phyloP scores from a whole-genome alignment of 2,888 invertebrate species.

The Proisotoma minuta region DNA sequence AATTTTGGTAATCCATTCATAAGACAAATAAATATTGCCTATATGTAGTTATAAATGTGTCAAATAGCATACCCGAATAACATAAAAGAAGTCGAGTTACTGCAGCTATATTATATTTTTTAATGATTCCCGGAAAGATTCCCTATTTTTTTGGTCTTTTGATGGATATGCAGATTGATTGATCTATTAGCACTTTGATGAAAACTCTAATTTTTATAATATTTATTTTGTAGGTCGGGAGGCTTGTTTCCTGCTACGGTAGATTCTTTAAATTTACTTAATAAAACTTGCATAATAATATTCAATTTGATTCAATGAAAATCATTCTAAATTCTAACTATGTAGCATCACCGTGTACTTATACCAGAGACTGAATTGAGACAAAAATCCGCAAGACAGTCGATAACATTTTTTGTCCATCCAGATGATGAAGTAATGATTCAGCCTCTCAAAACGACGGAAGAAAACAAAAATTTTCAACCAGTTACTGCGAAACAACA shows the following conservation, averaged over 20 bases:
- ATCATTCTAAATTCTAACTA: constrained; percentile 4
- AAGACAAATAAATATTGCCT: no score
- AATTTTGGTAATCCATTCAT: no score
- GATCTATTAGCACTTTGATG: no score
- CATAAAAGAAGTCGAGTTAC: no score
- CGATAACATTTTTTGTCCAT: constrained; percentile 49
- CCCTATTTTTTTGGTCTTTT: no score
- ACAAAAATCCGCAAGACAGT: constrained; percentile 45
- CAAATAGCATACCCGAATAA: no score
- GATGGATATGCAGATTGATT: no score
- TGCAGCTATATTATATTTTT: no score
- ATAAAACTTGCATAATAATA: background rate
- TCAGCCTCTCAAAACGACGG: constrained; percentile 41
- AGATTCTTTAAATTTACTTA: constrained; percentile 47
- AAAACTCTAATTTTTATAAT: no score
- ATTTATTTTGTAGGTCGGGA: no score
- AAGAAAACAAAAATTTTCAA: constrained; percentile 13
- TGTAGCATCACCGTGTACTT: constrained; percentile 48
- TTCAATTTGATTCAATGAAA: background rate
- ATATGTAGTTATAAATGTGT: no score
- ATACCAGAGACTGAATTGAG: constrained; percentile 48
- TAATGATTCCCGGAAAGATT: no score
- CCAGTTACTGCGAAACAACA: constrained; percentile 31
- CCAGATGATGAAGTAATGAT: constrained; percentile 48
- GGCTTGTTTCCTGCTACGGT: constrained; percentile 66